These are phyloP conservation scores for Staurois parvus DNA, from an alignment of 2,797 vertebrate genomes.

Conservation along the genomic window DNA sequence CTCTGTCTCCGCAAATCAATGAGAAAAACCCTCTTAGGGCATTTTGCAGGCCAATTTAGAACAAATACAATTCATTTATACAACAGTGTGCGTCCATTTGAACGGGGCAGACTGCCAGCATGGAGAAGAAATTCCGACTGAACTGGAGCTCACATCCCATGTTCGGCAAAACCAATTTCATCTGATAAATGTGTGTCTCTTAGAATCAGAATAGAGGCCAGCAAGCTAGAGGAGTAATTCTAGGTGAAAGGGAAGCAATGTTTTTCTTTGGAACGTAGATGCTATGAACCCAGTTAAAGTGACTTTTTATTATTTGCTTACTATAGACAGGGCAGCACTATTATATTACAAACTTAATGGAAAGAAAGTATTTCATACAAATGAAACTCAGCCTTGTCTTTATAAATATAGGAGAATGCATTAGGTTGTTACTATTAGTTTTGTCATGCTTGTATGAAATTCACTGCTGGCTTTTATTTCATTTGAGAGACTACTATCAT, in stretches of 20 bases:
- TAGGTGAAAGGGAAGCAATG: conserved; percentile 30
- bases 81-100: conserved; percentile 66
- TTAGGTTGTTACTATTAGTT: not conserved
- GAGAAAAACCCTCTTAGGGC: conserved; percentile 61
- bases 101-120: conserved; percentile 63
- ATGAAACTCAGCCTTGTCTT: not conserved
- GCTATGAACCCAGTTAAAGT: conserved; percentile 13
- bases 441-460: not conserved
- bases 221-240: conserved; percentile 40
- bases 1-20: conserved; percentile 66
- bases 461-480: not conserved
- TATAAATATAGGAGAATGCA: not conserved
- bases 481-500: not conserved
- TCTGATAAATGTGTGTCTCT: conserved; percentile 52
- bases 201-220: conserved; percentile 40
- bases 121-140: conserved; percentile 42
- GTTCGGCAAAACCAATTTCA: conserved; percentile 47
- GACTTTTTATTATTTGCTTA: conserved; percentile 32
- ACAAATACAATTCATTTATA: conserved; percentile 68
- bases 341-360: conserved; percentile 9
- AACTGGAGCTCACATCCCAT: conserved; percentile 41
- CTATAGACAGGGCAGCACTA: not conserved
- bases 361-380: not conserved
- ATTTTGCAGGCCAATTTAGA: conserved; percentile 65
- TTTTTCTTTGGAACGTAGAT: conserved; percentile 21